phyloP scores from a whole-genome alignment of 2,113 vertebrate genomes.

The Pteronura brasiliensis region DNA sequence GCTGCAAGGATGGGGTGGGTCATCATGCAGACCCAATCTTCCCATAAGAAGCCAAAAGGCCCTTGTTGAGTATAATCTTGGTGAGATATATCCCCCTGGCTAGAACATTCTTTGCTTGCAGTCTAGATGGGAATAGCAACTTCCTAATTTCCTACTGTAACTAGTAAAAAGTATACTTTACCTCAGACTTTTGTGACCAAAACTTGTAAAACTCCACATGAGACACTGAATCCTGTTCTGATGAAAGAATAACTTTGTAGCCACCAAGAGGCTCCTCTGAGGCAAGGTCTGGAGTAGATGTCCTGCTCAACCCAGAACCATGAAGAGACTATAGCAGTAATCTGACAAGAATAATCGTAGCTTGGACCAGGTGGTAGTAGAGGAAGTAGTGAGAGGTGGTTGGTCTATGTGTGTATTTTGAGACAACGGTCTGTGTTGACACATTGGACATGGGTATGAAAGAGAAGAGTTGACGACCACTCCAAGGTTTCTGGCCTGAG shows the following conservation, averaged over 20 bases:
- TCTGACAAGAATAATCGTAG: too few relatives aligned
- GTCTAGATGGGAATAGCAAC: not conserved
- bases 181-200: not conserved
- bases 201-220: not conserved
- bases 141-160: not conserved
- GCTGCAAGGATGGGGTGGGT: not conserved
- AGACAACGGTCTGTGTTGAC: not conserved
- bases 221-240: not conserved
- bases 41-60: not conserved
- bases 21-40: accelerated
- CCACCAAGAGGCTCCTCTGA: not conserved
- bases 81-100: not conserved
- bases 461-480: not conserved
- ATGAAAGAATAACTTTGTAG: not conserved
- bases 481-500: not conserved
- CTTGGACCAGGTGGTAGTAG: not conserved
- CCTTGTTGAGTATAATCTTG: not conserved
- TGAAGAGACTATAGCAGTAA: not conserved
- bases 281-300: not conserved
- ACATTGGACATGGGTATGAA: not conserved
- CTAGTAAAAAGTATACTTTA: not conserved
- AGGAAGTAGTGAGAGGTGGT: not conserved
- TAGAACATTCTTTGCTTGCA: not conserved
- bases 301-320: not conserved
- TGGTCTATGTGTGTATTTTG: not conserved